phyloP scores from a whole-genome alignment of 2,888 invertebrate genomes.

The Andrena haemorrhoa region DNA sequence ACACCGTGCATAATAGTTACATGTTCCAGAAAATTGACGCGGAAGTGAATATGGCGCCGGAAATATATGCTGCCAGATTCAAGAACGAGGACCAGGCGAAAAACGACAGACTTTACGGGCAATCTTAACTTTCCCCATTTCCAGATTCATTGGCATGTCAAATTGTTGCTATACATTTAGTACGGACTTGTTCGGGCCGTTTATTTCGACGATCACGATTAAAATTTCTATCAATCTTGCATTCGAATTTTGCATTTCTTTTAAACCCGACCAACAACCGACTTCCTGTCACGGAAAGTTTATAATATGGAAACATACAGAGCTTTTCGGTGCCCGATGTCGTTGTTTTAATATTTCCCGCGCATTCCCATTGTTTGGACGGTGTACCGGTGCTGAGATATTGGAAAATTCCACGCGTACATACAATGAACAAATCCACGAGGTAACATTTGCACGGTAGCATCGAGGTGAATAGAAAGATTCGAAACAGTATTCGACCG shows the following conservation, averaged over 20 bases:
- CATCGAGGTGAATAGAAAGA: not conserved
- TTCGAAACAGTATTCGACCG: not conserved
- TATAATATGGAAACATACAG: not conserved
- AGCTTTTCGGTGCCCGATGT: not conserved
- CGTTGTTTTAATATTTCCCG: not conserved
- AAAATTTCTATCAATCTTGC: not conserved
- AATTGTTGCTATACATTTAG: not conserved
- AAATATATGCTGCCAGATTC: slow-evolving; percentile 68
- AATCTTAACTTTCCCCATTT: not conserved
- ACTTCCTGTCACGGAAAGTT: not conserved
- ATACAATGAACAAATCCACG: not conserved
- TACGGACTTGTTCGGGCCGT: not conserved
- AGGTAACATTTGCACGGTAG: not conserved
- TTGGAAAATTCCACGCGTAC: not conserved
- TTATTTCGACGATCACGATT: not conserved
- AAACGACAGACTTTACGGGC: slow-evolving; percentile 19
- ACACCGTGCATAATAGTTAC: slow-evolving; percentile 5
- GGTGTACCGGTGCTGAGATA: not conserved
- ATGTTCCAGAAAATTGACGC: slow-evolving; percentile 59
- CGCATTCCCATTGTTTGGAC: not conserved
- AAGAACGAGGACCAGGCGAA: slow-evolving; percentile 51
- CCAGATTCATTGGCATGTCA: not conserved
- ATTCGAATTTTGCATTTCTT: not conserved
- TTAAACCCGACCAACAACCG: not conserved
- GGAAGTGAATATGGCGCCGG: slow-evolving; percentile 75